Evolutionary conservation across 2,888 invertebrate species (phyloP), one percentile per base, ranked within the genome.

Genomic region (Harpalus rubripes): DNA sequence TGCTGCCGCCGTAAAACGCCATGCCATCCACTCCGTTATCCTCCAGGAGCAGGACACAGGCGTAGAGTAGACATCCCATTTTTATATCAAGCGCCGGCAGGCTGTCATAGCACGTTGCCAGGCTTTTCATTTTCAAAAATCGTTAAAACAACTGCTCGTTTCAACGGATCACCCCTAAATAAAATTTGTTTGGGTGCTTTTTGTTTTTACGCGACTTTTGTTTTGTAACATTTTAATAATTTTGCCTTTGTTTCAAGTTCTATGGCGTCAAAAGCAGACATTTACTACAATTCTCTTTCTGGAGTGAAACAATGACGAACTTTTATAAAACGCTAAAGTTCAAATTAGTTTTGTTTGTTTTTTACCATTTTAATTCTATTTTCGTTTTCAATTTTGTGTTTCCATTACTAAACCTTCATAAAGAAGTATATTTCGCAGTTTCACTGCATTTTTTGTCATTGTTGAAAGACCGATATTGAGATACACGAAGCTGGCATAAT

Each of bases 121-220:
- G 10, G 72, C 83, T 83, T 83, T 83, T 83, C 74, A 83, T 83
- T 83, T 83, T 76, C 74, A 76, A 83, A 82, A 83, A 83, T 83
- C 83, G 83, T 83, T 83, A 83, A 83, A 83, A 76, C 83, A 83
- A 83, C 83, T 82, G 82, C 72, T 56, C 58, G 52, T 81, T 81
- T 56, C 81, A 81, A 61, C 59, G 44, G 44, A 22, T 41, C 15
- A 41, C 63, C 16, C 76, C 68, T 22, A 44, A 74, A 74, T 74
- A 74, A 58, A 58, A 56, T 78, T 78, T 78, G 58, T 32, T 32
- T 78, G 32, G 12, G 56, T 18, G 44, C 18, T 59, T 59, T 63
- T 63, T 63, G 7, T 18, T 63, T 63, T 63, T 2, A 18, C 18
- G 63, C 22, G 16, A 63, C 63, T 74, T 74, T 74, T 74, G 72